Conservation (phyloP, 2,888 invertebrate genomes). For the Drosophila paramelanica region DNA sequence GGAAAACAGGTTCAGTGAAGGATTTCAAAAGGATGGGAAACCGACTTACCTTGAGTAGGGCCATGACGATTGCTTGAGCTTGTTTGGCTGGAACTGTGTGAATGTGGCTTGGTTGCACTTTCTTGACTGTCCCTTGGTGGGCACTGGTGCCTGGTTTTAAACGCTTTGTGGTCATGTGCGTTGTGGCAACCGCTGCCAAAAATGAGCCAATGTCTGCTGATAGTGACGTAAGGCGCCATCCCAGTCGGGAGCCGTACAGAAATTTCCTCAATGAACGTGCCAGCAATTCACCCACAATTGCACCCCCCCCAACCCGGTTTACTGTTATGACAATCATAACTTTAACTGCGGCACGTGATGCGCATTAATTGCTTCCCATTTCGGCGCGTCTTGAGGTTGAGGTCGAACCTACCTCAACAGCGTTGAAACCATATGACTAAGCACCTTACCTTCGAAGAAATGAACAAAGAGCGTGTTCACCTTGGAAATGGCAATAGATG, state of each 20-base stretch:
- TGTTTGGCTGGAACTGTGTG: slow-evolving; percentile 11
- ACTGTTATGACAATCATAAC: slow-evolving; percentile 64
- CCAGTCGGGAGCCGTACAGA: slow-evolving; percentile 12
- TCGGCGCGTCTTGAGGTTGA: slow-evolving; percentile 25
- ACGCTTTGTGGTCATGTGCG: slow-evolving; percentile 34
- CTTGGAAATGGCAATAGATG: neutral
- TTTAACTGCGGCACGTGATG: slow-evolving; percentile 56
- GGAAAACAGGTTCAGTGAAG: too few relatives aligned
- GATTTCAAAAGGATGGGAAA: too few relatives aligned
- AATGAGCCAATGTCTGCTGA: slow-evolving; percentile 14
- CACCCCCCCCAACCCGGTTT: slow-evolving; percentile 13
- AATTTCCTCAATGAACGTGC: slow-evolving; percentile 79
- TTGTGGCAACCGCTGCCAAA: slow-evolving; percentile 68
- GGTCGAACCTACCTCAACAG: slow-evolving; percentile 57
- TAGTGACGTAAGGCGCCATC: slow-evolving; percentile 53
- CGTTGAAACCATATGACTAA: slow-evolving; percentile 1
- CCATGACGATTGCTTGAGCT: slow-evolving; percentile 39
- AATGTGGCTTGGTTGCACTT: slow-evolving; percentile 39
- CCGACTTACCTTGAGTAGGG: slow-evolving; percentile 61
- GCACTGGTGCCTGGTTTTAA: slow-evolving; percentile 61
- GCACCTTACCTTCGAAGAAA: slow-evolving; percentile 27
- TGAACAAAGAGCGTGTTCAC: neutral
- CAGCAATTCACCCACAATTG: slow-evolving; percentile 46
- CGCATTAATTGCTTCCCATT: slow-evolving; percentile 52
- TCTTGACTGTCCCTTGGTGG: slow-evolving; percentile 58